Conservation (phyloP, 2,797 vertebrate species). For the Oceanodroma leucorhoa region DNA sequence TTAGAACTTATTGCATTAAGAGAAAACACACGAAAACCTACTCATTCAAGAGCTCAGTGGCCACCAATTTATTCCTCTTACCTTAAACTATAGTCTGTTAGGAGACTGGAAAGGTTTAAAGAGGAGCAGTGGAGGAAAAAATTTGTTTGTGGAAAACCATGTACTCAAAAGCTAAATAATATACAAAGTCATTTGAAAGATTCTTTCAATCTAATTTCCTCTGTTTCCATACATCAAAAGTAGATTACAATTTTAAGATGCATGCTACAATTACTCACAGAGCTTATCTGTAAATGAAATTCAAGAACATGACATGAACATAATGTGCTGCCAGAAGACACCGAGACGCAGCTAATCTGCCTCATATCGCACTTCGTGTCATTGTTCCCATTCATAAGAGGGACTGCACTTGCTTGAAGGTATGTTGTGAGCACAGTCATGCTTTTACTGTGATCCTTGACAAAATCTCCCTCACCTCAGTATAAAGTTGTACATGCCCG, state of each 20-base stretch:
- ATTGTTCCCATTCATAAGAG: constrained; percentile 25
- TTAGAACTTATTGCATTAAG: background rate
- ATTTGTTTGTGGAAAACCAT: background rate
- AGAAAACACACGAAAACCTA: background rate
- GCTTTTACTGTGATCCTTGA: background rate
- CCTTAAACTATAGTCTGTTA: background rate
- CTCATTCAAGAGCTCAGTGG: background rate
- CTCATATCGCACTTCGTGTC: constrained; percentile 47
- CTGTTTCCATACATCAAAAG: constrained; percentile 55
- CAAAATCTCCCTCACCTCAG: background rate
- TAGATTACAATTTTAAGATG: constrained; percentile 60
- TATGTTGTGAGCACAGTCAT: background rate
- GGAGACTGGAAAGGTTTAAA: background rate
- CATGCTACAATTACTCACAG: constrained; percentile 69
- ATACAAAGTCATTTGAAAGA: constrained; percentile 65
- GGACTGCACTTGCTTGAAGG: background rate
- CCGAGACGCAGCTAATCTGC: background rate
- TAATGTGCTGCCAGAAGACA: constrained; percentile 54
- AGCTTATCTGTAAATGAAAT: constrained; percentile 74
- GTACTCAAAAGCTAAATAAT: background rate
- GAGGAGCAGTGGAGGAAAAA: background rate
- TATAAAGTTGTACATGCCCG: background rate
- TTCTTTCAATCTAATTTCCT: constrained; percentile 57
- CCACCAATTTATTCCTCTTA: background rate
- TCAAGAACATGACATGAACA: constrained; percentile 67